Percentiles rank a stretch among this genome's conserved stretches.
Conservation (phyloP, 2,888 invertebrate genomes). For the Diarsia brunnea region DNA sequence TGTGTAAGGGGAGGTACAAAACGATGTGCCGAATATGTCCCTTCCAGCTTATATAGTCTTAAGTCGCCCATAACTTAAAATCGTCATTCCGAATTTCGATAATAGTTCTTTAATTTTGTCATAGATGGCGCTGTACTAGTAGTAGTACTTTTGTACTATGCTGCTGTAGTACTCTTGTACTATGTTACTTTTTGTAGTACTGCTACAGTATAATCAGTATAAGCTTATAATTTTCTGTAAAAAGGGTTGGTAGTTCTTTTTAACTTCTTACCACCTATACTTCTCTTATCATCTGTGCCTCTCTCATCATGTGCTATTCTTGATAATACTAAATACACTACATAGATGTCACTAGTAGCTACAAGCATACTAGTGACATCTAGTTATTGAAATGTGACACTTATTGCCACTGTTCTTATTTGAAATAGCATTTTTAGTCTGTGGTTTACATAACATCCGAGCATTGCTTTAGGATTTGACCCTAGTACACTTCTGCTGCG, state of each 20-base stretch:
- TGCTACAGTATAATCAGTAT: background rate
- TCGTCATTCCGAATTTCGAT: background rate
- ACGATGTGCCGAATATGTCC: too few relatives aligned
- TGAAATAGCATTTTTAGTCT: background rate
- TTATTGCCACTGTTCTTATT: background rate
- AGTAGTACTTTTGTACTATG: background rate
- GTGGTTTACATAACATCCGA: background rate
- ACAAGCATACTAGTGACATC: background rate
- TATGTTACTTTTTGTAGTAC: background rate
- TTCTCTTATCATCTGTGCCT: too few relatives aligned
- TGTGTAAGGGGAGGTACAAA: too few relatives aligned
- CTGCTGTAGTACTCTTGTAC: background rate
- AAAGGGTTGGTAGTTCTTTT: background rate
- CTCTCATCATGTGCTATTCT: too few relatives aligned
- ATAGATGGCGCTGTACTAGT: background rate
- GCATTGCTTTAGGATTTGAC: background rate
- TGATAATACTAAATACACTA: too few relatives aligned
- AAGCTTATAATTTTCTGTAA: background rate
- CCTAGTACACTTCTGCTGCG: background rate
- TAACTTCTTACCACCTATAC: background rate
- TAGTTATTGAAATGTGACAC: background rate
- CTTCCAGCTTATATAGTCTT: background rate
- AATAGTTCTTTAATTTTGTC: background rate
- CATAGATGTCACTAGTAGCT: too few relatives aligned
- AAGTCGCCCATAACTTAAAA: background rate